Base-by-base conservation (phyloP, 2,113 vertebrate species). In the Procapra przewalskii region DNA sequence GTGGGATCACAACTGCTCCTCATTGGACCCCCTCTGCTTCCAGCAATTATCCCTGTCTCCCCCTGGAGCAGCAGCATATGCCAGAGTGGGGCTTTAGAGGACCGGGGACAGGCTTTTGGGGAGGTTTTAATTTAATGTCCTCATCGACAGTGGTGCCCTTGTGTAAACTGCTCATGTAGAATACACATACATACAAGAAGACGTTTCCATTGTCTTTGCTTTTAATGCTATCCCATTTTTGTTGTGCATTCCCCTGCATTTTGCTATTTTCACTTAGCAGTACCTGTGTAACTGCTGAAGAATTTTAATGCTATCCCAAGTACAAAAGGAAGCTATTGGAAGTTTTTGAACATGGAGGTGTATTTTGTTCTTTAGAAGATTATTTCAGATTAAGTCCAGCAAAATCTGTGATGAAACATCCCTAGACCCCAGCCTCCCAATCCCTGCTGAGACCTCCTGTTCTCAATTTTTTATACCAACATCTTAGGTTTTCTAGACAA, bases 21-120 rank as follows among this genome's bases (percentile, higher is more conserved):
- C 71, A 36, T 71, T 31, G 91, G 96, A 88, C 31, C 31, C 91
- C 87, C 80, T 97, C 83, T 93, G 95, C 62, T 93, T 94, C 64
- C 54, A 59, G 83, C 83, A 64, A 77, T 92, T 95, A 94, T 96
- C 75, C 40, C 40, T 15, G 4, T 60, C 80, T 94, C 45, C 84
- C 50, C 86, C 79, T 2, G 0, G 86, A 94, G 97, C 19, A 52
- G n/a, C 11, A 27, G 82, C 94, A 92, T 96, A 97, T 94, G 94
- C 48, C 86, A 89, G 80, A 31, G 50, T 33, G 36, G 7, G 6
- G 31, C 57, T 87, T 3, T 55, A 27, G 16, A 48, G 85, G 21
- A 45, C 59, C 17, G 0, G 17, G 88, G 77, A 60, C 55, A 84
- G 36, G 31, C 43, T 79, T 55, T 33, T 17, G 59, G 75, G 88